Conservation (phyloP, 2,888 invertebrate species). For the Brachyopa scutellaris region DNA sequence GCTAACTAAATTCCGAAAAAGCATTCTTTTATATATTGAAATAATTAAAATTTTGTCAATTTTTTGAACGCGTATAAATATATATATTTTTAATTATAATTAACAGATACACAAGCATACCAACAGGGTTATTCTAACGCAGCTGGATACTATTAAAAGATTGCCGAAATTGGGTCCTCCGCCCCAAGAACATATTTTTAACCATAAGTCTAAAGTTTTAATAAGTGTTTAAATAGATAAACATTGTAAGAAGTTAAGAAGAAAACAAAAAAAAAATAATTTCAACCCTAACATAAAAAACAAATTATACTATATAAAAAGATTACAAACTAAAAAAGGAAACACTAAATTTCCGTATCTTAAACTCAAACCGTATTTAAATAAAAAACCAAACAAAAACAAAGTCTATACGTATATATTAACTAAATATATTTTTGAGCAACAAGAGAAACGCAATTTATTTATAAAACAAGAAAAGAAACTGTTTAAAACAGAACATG, state of each 20-base stretch:
- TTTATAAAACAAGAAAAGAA: constrained; percentile 43
- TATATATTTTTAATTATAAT: constrained; percentile 12
- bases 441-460: constrained; percentile 46
- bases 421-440: constrained; percentile 49
- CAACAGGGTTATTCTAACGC: constrained; percentile 81
- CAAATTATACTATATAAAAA: constrained; percentile 1
- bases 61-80: too few species aligned
- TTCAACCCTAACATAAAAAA: constrained; percentile 10
- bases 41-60: too few species aligned
- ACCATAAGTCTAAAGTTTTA: constrained; percentile 46
- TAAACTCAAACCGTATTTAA: constrained; percentile 33
- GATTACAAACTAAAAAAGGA: not conserved
- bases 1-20: too few species aligned
- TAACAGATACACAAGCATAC: constrained; percentile 80
- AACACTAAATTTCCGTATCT: constrained; percentile 29
- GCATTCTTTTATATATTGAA: too few species aligned
- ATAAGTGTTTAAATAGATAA: constrained; percentile 42
- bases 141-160: constrained; percentile 79
- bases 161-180: constrained; percentile 11
- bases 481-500: constrained; percentile 44
- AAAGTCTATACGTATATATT: constrained; percentile 18
- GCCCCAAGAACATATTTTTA: constrained; percentile 34
- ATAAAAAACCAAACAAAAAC: constrained; percentile 22
- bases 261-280: constrained; percentile 19
- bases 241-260: constrained; percentile 40